phyloP scores from a whole-genome alignment of 2,888 invertebrate genomes.

The Antheraea yamamai region DNA sequence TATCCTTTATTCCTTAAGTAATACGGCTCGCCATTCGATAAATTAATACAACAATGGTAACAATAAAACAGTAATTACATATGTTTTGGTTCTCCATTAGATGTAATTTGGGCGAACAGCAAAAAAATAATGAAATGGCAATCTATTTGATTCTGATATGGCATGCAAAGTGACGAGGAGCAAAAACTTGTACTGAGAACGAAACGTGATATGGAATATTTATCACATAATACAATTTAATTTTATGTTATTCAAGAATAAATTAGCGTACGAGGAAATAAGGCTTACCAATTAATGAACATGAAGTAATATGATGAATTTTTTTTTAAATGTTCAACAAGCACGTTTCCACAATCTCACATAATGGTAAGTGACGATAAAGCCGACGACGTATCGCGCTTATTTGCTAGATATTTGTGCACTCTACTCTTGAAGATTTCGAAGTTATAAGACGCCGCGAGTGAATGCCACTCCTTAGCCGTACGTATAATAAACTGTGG shows the following conservation, averaged over 20 bases:
- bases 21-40: background rate
- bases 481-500: no score
- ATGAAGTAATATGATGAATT: background rate
- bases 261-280: constrained; percentile 3
- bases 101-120: constrained; percentile 3
- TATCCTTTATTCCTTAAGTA: background rate
- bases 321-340: no score
- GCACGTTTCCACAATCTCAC: no score
- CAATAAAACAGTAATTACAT: constrained; percentile 10
- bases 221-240: background rate
- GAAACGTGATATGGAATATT: constrained; percentile 9
- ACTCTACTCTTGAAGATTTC: no score
- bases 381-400: no score
- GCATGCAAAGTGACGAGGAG: constrained; percentile 17
- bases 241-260: background rate
- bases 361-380: no score
- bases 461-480: no score
- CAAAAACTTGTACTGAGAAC: constrained; percentile 7
- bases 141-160: constrained; percentile 20
- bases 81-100: constrained; percentile 13
- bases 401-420: no score
- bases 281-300: background rate
- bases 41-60: constrained; percentile 13
- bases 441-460: no score
- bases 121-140: constrained; percentile 20